Evolutionary conservation across 2,797 vertebrate genomes (phyloP).

Genomic region (Myotis findleyi): DNA sequence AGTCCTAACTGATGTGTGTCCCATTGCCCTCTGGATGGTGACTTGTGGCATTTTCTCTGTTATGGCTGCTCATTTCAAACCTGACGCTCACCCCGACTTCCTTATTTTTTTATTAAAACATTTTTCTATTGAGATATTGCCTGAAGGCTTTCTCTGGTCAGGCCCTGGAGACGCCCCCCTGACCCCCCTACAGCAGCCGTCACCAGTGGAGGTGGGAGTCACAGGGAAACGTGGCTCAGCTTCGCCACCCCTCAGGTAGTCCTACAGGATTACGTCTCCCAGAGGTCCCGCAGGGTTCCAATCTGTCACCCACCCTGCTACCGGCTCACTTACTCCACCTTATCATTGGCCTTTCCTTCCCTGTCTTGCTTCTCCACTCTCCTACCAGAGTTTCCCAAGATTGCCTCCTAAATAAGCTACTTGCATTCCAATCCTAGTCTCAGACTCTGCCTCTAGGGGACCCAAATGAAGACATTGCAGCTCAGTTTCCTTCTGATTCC

Average conservation of each 20-base stretch:
- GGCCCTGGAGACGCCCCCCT: background rate
- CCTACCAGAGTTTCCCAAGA: background rate
- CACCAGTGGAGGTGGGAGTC: background rate
- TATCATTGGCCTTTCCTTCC: background rate
- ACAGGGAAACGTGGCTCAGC: background rate
- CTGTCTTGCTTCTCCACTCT: background rate
- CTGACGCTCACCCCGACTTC: background rate
- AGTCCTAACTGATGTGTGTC: rapidly evolving
- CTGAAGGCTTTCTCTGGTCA: background rate
- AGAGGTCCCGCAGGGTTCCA: background rate
- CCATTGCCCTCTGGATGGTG: background rate
- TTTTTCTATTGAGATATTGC: background rate
- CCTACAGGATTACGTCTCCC: background rate
- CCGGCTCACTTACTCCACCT: no score
- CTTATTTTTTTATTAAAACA: background rate
- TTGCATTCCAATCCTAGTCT: background rate
- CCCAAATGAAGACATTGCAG: background rate
- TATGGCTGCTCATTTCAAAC: background rate
- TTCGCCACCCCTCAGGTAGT: background rate
- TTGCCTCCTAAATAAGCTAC: background rate
- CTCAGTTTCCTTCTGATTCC: background rate
- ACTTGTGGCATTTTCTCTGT: background rate
- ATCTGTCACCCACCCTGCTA: rapidly evolving
- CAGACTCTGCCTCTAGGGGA: background rate
- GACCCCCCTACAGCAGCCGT: background rate